Percentiles rank a stretch among this genome's conserved stretches.
Conservation (phyloP, 2,797 vertebrate genomes). For the Eptatretus atami region DNA sequence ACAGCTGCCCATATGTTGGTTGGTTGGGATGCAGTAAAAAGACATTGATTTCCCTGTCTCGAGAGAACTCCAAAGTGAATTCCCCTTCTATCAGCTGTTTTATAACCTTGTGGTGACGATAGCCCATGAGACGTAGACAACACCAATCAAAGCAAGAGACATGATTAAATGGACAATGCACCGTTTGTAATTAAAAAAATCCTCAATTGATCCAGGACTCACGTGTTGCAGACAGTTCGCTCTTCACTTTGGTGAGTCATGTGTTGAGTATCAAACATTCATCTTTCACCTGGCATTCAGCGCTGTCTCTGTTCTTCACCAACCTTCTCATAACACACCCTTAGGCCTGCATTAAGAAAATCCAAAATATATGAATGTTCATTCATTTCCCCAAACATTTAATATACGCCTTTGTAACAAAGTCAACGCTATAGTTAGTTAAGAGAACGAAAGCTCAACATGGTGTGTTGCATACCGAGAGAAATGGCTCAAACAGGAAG, state of each 20-base stretch:
- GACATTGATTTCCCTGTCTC: slow-evolving; percentile 87
- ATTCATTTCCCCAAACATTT: no score
- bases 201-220: slow-evolving; percentile 12
- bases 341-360: slow-evolving; percentile 28
- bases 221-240: slow-evolving; percentile 82
- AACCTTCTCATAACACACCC: slow-evolving; percentile 72
- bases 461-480: no score
- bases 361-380: no score
- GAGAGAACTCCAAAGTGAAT: slow-evolving; percentile 66
- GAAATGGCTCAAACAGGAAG: no score
- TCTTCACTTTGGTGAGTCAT: slow-evolving; percentile 50
- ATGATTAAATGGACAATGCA: neutral
- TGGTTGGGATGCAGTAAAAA: slow-evolving; percentile 47
- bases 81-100: slow-evolving; percentile 76
- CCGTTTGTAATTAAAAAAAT: neutral
- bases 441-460: no score
- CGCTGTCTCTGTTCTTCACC: slow-evolving; percentile 77
- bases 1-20: slow-evolving; percentile 41
- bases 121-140: neutral
- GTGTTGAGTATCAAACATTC: slow-evolving; percentile 70
- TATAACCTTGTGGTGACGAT: slow-evolving; percentile 25
- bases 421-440: no score
- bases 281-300: slow-evolving; percentile 76
- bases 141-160: neutral
- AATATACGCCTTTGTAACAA: no score